phyloP scores from a whole-genome alignment of 2,888 invertebrate genomes.

The Thyatira batis region DNA sequence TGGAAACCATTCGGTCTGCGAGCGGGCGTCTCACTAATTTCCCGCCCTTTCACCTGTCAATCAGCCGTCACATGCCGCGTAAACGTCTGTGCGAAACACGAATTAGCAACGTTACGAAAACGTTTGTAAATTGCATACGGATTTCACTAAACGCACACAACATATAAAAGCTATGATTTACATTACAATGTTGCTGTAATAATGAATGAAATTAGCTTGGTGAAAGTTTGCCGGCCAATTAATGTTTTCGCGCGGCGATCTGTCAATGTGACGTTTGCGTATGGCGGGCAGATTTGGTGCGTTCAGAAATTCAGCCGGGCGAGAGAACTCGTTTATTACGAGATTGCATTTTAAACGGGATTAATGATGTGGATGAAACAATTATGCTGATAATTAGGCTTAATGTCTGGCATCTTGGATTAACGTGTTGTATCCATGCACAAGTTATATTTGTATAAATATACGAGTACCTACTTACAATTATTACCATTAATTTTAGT shows the following conservation, averaged over 20 bases:
- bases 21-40: slow-evolving; percentile 63
- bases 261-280: slow-evolving; percentile 55
- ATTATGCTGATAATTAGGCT: slow-evolving; percentile 55
- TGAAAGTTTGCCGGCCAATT: slow-evolving; percentile 47
- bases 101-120: slow-evolving; percentile 53
- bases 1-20: slow-evolving; percentile 35
- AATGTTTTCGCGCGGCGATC: slow-evolving; percentile 63
- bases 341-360: slow-evolving; percentile 49
- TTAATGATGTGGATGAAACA: slow-evolving; percentile 53
- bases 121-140: slow-evolving; percentile 57
- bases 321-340: slow-evolving; percentile 24
- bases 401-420: slow-evolving; percentile 22
- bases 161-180: slow-evolving; percentile 61
- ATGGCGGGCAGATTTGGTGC: slow-evolving; percentile 45
- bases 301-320: slow-evolving; percentile 24
- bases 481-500: neutral
- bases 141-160: slow-evolving; percentile 44
- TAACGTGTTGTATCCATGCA: neutral
- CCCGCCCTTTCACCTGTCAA: slow-evolving; percentile 79
- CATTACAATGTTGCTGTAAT: slow-evolving; percentile 38
- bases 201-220: slow-evolving; percentile 46
- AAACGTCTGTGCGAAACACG: slow-evolving; percentile 47
- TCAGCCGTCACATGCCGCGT: slow-evolving; percentile 62
- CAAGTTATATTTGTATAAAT: neutral
- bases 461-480: neutral